Evolutionary conservation across 2,888 invertebrate species (phyloP), one percentile per base, ranked within the genome.

Genomic region (Spicauda simplicius): DNA sequence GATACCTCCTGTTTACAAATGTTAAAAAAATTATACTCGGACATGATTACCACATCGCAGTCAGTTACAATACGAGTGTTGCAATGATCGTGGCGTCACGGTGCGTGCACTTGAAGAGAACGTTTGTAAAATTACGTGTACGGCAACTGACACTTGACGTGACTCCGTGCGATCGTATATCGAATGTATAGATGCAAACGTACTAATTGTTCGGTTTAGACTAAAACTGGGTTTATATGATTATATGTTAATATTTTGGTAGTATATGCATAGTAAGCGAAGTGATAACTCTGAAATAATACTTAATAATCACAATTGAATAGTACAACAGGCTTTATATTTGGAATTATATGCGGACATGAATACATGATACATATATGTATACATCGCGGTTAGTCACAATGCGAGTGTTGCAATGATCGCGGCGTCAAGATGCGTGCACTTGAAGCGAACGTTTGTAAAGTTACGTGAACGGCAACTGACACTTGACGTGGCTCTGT

Each of bases 141-240:
- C 45, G 16, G 60, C n/a, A 52, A 37, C 61, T 61, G 61, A 61
- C 61, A 53, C 61, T 50, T 53, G 61, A 61, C 33, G 61, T 53
- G 61, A 14, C 53, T 61, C 61, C 53, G 5, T 25, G 5, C 5
- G 5, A 25, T 53, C 37, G 18, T 37, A 61, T 41, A 53, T 61
- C 20, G 25, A 30, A 20, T 53, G 61, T 41, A 60, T 61, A 61
- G 33, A 18, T 61, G n/a, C n/a, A n/a, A n/a, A n/a, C n/a, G n/a
- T n/a, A n/a, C n/a, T n/a, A n/a, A n/a, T n/a, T n/a, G n/a, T n/a
- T n/a, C n/a, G n/a, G n/a, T n/a, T n/a, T n/a, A n/a, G n/a, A n/a
- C n/a, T n/a, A n/a, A n/a, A n/a, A n/a, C n/a, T n/a, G n/a, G n/a
- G n/a, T n/a, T n/a, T n/a, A n/a, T n/a, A n/a, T n/a, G n/a, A 25